These are phyloP conservation scores for Caenorhabditis latens DNA, from an alignment of 1,140 invertebrate species.

Conservation along the genomic window DNA sequence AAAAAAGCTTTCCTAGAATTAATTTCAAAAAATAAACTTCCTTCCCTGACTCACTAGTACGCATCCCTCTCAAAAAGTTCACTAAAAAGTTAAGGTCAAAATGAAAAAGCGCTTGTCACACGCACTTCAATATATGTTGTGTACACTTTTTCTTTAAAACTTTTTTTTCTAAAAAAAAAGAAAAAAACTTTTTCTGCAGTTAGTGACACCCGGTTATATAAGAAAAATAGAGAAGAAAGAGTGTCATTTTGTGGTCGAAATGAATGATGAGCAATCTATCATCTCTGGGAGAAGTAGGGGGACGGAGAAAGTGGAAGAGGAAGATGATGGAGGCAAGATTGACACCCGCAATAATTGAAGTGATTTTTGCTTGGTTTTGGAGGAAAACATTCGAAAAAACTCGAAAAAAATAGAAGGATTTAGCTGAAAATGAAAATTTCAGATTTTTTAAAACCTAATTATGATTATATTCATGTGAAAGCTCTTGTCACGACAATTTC, in stretches of 20 bases:
- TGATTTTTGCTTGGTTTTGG: neutral
- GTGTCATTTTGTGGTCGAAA: slow-evolving; percentile 33
- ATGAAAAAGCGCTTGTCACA: too few species aligned
- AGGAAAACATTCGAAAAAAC: neutral
- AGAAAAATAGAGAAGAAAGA: neutral
- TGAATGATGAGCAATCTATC: slow-evolving; percentile 34
- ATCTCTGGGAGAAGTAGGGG: neutral
- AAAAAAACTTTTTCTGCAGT: neutral
- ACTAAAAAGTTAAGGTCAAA: too few species aligned
- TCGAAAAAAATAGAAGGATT: neutral
- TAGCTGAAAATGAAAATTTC: too few species aligned
- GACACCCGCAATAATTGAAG: slow-evolving; percentile 29
- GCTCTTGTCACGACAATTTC: too few species aligned
- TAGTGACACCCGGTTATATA: neutral
- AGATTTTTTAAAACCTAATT: too few species aligned
- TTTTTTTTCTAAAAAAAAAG: neutral
- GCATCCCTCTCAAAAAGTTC: too few species aligned
- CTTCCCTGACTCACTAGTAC: too few species aligned
- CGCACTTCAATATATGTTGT: too few species aligned
- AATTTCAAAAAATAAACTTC: too few species aligned
- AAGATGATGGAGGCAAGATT: slow-evolving; percentile 3
- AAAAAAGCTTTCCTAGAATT: too few species aligned
- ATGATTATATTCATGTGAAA: too few species aligned
- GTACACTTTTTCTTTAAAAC: too few species aligned
- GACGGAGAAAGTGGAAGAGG: neutral